Evolutionary conservation across 1,140 invertebrate species (phyloP).

Genomic region (Drosophila erecta): DNA sequence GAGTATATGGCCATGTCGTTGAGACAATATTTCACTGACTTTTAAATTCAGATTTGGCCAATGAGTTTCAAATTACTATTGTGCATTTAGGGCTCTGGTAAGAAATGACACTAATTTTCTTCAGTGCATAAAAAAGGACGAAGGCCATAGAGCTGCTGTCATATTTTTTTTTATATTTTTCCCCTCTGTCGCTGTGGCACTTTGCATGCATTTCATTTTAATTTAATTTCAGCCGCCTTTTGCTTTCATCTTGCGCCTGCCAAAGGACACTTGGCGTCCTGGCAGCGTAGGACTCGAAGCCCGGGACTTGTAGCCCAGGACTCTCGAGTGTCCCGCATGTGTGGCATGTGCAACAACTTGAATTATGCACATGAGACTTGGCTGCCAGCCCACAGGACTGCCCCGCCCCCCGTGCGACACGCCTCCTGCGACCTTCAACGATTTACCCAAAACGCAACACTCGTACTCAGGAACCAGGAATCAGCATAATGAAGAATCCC

Average conservation of each 20-base stretch:
- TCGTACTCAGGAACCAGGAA: constrained; percentile 27
- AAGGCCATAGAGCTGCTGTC: constrained; percentile 13
- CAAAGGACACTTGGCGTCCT: constrained; percentile 56
- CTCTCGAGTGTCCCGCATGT: constrained; percentile 64
- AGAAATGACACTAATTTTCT: too few species aligned
- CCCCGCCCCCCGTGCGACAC: constrained; percentile 4
- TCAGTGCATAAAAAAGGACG: constrained; percentile 6
- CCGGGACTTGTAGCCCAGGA: constrained; percentile 10
- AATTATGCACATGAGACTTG: constrained; percentile 75
- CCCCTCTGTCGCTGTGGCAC: constrained; percentile 48
- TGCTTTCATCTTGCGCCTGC: constrained; percentile 70
- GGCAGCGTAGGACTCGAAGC: constrained; percentile 23
- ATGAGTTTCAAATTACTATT: too few species aligned
- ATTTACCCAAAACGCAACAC: constrained; percentile 42
- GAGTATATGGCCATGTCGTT: too few species aligned
- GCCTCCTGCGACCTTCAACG: constrained; percentile 55
- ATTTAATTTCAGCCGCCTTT: constrained; percentile 78
- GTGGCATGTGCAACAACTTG: constrained; percentile 81
- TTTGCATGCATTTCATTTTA: constrained; percentile 81
- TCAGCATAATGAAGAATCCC: constrained; percentile 47
- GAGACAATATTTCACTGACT: too few species aligned
- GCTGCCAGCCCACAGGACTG: constrained; percentile 29
- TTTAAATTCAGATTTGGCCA: too few species aligned
- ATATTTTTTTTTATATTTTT: constrained; percentile 7
- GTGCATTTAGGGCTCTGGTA: too few species aligned